phyloP scores from a whole-genome alignment of 2,113 vertebrate species.

The Dendropsophus ebraccatus region DNA sequence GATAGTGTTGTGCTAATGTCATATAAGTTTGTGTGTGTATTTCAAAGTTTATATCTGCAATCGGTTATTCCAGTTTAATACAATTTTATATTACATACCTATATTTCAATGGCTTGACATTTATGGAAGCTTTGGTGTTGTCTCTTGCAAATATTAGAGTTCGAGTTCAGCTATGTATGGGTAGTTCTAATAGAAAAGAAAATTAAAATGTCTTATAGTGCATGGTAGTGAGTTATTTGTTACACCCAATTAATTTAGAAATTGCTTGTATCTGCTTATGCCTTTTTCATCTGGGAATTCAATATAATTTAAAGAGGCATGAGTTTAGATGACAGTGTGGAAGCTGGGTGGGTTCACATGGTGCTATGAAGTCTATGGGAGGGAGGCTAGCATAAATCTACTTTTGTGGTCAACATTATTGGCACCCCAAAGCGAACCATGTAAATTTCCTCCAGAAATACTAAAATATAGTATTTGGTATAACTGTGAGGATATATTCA shows the following conservation, averaged over 20 bases:
- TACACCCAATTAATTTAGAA: neutral
- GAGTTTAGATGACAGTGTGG: neutral
- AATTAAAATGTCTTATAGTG: neutral
- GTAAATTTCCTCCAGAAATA: too few relatives aligned
- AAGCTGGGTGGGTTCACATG: neutral
- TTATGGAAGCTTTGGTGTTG: neutral
- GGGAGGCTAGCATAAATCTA: neutral
- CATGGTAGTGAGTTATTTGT: neutral
- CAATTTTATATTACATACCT: neutral
- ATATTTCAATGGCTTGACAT: neutral
- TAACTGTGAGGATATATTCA: too few relatives aligned
- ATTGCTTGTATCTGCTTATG: neutral
- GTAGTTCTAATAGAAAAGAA: neutral
- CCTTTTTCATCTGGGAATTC: neutral
- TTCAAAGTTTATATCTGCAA: neutral
- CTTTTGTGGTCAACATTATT: too few relatives aligned
- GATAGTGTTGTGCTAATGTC: neutral
- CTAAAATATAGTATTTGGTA: too few relatives aligned
- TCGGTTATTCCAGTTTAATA: neutral
- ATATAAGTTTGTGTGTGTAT: neutral
- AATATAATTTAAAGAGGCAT: neutral
- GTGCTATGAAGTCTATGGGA: neutral
- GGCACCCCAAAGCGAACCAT: too few relatives aligned
- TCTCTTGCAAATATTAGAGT: neutral
- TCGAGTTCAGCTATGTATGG: neutral